Percentiles rank a stretch among this genome's conserved stretches.
These are phyloP conservation scores for Apamea anceps DNA, from an alignment of 2,888 invertebrate genomes.

Conservation along the genomic window DNA sequence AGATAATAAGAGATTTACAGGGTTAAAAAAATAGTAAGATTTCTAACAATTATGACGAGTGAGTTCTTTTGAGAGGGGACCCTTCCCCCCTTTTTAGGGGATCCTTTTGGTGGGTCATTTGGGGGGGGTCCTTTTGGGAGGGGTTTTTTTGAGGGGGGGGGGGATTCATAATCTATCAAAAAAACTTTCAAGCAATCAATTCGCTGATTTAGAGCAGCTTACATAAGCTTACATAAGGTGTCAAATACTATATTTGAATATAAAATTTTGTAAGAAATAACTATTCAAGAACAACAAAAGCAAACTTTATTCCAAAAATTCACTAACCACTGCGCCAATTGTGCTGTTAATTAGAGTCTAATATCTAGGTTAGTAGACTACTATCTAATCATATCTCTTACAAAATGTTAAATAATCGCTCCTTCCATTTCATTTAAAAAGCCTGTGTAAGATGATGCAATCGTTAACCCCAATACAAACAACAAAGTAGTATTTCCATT, in stretches of 20 bases:
- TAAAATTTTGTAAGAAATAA: not conserved
- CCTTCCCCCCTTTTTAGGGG: too few relatives aligned
- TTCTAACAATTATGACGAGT: not conserved
- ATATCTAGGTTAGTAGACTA: slow-evolving; percentile 4
- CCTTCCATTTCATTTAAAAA: slow-evolving; percentile 11
- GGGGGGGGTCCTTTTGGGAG: too few relatives aligned
- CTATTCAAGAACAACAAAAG: not conserved
- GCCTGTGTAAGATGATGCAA: slow-evolving; percentile 22
- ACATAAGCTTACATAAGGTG: not conserved
- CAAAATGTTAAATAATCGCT: slow-evolving; percentile 2
- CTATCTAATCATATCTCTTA: not conserved
- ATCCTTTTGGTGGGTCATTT: too few relatives aligned
- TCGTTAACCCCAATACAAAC: not conserved
- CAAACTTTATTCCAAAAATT: not conserved
- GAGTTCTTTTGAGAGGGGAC: not conserved
- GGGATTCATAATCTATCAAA: too few relatives aligned
- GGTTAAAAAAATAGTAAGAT: not conserved
- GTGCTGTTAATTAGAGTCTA: not conserved
- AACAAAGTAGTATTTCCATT: slow-evolving; percentile 11
- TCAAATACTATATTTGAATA: not conserved
- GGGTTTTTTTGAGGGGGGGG: too few relatives aligned
- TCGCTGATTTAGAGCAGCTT: too few relatives aligned
- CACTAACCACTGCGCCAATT: not conserved
- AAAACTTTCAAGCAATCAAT: too few relatives aligned
- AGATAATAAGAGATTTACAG: not conserved